phyloP scores from a whole-genome alignment of 1,140 invertebrate genomes.

The Leucophenga varia region DNA sequence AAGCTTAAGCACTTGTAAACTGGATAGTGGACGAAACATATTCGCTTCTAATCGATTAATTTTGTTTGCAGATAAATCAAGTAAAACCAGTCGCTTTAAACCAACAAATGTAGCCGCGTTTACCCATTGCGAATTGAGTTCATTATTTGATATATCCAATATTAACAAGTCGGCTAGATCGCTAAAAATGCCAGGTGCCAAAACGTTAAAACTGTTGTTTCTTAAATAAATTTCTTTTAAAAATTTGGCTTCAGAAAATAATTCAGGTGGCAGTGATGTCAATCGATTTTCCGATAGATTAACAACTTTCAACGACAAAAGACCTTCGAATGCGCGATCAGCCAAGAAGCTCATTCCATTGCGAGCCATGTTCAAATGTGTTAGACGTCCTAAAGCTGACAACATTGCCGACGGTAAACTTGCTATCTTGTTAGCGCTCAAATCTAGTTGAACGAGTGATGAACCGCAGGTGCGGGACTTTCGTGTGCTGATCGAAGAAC shows the following conservation, averaged over 20 bases:
- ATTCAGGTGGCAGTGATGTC: constrained; percentile 76
- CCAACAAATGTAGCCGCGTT: constrained; percentile 84
- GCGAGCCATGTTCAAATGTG: constrained; percentile 67
- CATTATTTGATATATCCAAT: constrained; percentile 83
- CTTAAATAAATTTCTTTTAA: constrained; percentile 80
- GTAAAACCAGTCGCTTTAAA: constrained; percentile 74
- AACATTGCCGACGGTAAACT: constrained; percentile 75
- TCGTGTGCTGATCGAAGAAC: constrained; percentile 63
- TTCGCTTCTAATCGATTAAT: constrained; percentile 76
- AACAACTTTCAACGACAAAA: constrained; percentile 73
- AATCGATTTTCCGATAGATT: constrained; percentile 81
- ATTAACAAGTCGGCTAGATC: constrained; percentile 78
- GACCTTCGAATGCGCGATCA: constrained; percentile 78
- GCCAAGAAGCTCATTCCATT: constrained; percentile 76
- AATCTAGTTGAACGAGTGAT: constrained; percentile 73
- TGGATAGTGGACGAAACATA: constrained; percentile 78
- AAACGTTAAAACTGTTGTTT: constrained; percentile 83
- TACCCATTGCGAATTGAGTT: constrained; percentile 83
- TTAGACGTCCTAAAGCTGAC: constrained; percentile 67
- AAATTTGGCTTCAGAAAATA: constrained; percentile 78
- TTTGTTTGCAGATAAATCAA: constrained; percentile 81
- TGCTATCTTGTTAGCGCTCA: constrained; percentile 82
- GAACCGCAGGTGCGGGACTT: constrained; percentile 66
- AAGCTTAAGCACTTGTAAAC: constrained; percentile 77
- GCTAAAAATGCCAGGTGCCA: constrained; percentile 82